Evolutionary conservation across 2,888 invertebrate species (phyloP).

Genomic region (Tenthredo distinguenda): DNA sequence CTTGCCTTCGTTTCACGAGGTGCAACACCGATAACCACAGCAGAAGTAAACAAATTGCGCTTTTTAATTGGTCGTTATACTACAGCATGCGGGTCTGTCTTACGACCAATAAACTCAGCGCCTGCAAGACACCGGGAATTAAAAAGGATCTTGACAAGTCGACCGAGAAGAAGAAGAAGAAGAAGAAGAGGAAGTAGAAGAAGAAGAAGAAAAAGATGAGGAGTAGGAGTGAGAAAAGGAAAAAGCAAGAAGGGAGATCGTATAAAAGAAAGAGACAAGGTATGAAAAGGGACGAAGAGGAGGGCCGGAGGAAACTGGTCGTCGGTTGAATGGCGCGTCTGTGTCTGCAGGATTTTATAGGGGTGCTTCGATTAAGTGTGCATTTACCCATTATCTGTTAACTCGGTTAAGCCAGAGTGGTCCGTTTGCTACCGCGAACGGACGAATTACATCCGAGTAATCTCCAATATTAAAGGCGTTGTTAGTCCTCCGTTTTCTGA

Average conservation of each 20-base stretch:
- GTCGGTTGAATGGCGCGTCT: slow-evolving; percentile 30
- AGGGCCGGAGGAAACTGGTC: slow-evolving; percentile 39
- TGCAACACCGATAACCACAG: slow-evolving; percentile 31
- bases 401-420: slow-evolving; percentile 38
- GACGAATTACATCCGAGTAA: slow-evolving; percentile 38
- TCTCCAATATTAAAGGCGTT: slow-evolving; percentile 28
- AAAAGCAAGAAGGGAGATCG: slow-evolving; percentile 11
- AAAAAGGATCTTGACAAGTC: slow-evolving; percentile 46
- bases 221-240: not conserved
- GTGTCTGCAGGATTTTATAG: slow-evolving; percentile 37
- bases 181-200: not conserved
- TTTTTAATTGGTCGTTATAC: slow-evolving; percentile 49
- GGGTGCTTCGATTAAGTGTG: slow-evolving; percentile 50
- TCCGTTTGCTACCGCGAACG: slow-evolving; percentile 31
- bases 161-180: not conserved
- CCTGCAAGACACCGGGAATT: slow-evolving; percentile 33
- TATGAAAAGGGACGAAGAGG: slow-evolving; percentile 57
- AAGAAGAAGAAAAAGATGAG: not conserved
- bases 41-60: slow-evolving; percentile 42
- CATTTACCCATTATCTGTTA: slow-evolving; percentile 46
- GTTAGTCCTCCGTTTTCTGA: slow-evolving; percentile 19
- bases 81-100: slow-evolving; percentile 34
- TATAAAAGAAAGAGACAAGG: slow-evolving; percentile 55
- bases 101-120: slow-evolving; percentile 45
- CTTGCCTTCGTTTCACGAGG: slow-evolving; percentile 21